Percentiles rank a stretch among this genome's conserved stretches.
Conservation (phyloP, 2,113 vertebrate genomes). For the Salvelinus alpinus region DNA sequence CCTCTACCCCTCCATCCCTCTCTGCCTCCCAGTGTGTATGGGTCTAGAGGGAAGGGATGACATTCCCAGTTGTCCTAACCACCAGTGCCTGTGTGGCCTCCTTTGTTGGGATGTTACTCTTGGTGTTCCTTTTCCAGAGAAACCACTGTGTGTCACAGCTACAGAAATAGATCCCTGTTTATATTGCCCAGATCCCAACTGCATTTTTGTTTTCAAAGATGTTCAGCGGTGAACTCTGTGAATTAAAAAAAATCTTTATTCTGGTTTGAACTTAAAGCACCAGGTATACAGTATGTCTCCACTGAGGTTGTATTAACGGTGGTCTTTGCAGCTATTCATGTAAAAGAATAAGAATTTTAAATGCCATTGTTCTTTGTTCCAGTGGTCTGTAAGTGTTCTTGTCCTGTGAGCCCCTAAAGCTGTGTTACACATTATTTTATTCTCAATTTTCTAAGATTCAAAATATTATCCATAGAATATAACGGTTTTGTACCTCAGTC, state of each 20-base stretch:
- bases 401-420: too few relatives aligned
- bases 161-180: slow-evolving; percentile 73
- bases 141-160: slow-evolving; percentile 72
- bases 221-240: slow-evolving; percentile 65
- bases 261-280: slow-evolving; percentile 52
- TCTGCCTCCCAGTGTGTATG: slow-evolving; percentile 32
- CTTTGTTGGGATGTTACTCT: slow-evolving; percentile 68
- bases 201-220: slow-evolving; percentile 74
- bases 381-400: too few relatives aligned
- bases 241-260: slow-evolving; percentile 62
- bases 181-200: slow-evolving; percentile 69
- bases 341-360: too few relatives aligned
- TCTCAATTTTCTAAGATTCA: too few relatives aligned
- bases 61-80: slow-evolving; percentile 57
- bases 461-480: too few relatives aligned
- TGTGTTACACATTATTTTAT: too few relatives aligned
- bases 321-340: too few relatives aligned
- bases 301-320: too few relatives aligned
- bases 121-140: slow-evolving; percentile 69
- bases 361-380: too few relatives aligned
- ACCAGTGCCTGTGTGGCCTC: slow-evolving; percentile 59
- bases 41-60: slow-evolving; percentile 47
- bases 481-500: too few relatives aligned
- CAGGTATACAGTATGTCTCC: slow-evolving; percentile 48
- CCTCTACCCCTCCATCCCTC: too few relatives aligned